These are phyloP conservation scores for Drosophila antonietae DNA, from an alignment of 2,888 invertebrate species.

Conservation along the genomic window DNA sequence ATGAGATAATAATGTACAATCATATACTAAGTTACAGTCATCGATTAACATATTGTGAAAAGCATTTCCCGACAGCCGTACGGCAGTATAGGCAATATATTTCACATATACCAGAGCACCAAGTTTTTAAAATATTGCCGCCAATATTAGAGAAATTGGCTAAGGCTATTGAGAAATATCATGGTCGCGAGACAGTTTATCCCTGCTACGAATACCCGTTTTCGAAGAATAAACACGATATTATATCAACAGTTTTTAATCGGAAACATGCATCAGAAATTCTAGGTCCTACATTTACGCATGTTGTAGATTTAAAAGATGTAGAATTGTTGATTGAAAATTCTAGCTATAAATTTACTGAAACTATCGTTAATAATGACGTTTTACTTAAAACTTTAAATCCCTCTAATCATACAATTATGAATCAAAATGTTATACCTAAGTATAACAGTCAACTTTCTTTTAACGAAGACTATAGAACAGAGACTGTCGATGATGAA, in stretches of 20 bases:
- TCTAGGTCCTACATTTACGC: conserved; percentile 86
- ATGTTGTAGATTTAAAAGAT: conserved; percentile 85
- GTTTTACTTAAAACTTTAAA: background rate
- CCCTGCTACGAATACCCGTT: conserved; percentile 89
- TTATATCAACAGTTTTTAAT: conserved; percentile 88
- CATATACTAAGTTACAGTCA: conserved; percentile 92
- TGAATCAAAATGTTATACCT: background rate
- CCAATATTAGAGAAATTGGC: conserved; percentile 86
- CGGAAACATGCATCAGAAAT: conserved; percentile 89
- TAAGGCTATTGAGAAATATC: conserved; percentile 90
- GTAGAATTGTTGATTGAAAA: conserved; percentile 76
- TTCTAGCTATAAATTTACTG: conserved; percentile 36
- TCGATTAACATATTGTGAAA: conserved; percentile 89
- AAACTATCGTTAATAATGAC: conserved; percentile 1
- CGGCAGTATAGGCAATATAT: conserved; percentile 87
- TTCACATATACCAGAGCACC: conserved; percentile 85
- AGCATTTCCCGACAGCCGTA: conserved; percentile 86
- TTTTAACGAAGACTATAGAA: background rate
- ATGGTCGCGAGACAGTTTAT: conserved; percentile 89
- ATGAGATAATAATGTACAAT: conserved; percentile 91
- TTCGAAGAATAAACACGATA: conserved; percentile 87
- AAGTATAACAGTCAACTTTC: background rate
- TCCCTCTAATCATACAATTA: background rate
- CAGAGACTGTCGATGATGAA: conserved; percentile 71
- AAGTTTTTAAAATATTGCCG: conserved; percentile 82